Evolutionary conservation across 2,797 vertebrate species (phyloP), one percentile per base, ranked within the genome.

Genomic region (Spea hammondii): DNA sequence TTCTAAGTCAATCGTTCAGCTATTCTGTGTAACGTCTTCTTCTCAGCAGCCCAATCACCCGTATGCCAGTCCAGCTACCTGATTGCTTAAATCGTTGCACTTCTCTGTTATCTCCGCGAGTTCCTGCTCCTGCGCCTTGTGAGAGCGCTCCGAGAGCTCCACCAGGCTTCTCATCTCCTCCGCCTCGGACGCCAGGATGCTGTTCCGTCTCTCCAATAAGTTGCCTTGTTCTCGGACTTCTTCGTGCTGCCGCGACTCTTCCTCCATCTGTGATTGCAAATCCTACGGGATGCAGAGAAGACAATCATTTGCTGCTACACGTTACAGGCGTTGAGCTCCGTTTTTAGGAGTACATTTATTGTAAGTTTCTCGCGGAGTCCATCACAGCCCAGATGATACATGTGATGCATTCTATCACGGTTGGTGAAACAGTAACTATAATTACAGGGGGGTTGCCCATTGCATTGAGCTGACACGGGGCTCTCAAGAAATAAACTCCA

Each of bases 191-290:
- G 84, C 83, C 86, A 95, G 64, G 13, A 92, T 84, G 54, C 84
- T 53, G 66, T 91, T 93, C 68, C 92, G 92, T 68, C 94, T 89
- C 72, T 94, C 94, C 83, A 89, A 8, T 6, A 89, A 49, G 0
- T 82, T 82, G 73, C 87, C 87, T 84, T 94, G 91, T 86, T 93
- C 91, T 66, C 83, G 77, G 69, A 65, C 78, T 78, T 90, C 90
- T 78, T 93, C 90, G 0, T 92, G 91, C 82, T 87, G 84, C 4
- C 89, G 84, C 0, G 85, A 76, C 76, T 93, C 93, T 73, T 95
- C 93, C 84, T 94, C 94, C 86, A 93, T 81, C 88, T 93, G 93
- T 17, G 82, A 86, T 88, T 94, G 93, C 71, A 93, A 85, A 71
- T 95, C 94, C 93, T 94, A 62, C 6, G 1, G n/a, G 4, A 3